Evolutionary conservation across 2,888 invertebrate species (phyloP), one percentile per base, ranked within the genome.

Genomic region (Mythimna lalbum): DNA sequence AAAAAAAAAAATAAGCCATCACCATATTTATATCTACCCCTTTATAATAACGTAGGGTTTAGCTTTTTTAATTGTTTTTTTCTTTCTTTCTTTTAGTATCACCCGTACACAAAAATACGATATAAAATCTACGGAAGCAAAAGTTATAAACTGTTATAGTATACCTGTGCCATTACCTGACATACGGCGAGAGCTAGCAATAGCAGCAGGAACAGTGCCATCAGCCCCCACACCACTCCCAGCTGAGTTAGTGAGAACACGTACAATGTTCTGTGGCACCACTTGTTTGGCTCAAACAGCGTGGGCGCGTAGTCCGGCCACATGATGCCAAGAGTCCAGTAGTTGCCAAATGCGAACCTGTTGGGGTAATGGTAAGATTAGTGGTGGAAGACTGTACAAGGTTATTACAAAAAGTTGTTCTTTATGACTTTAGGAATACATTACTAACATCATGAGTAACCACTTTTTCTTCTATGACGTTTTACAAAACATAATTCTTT

Each of bases 191-290:
- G 93, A 5, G 97, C 96, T 57, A 97, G 83, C 6, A 97, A 92
- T 14, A 97, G 89, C 50, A 97, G 84, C n/a, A 97, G 81, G 63
- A 97, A 87, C 36, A 97, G 88, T 2, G 96, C 96, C 19, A 97
- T 86, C 9, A 97, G 94, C 0, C 96, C 96, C 95, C 98, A 98
- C 56, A 97, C 96, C 33, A 98, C 96, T 69, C 96, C 96, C 1
- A 98, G 96, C 88, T 98, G 98, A 52, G 97, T 97, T 70, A 98
- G 89, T 0, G 98, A 96, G 90, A 98, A 98, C 86, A 98, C 96
- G 92, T 98, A 98, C 39, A 98, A 96, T 0, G 97, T 97, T 80
- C 97, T 96, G 89, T 98, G 97, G 89, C 98, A 98, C 98, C 98
- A 98, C 80, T 97, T 96, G 91, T 98, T 97, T 0, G 98, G 98